Conservation (phyloP, 1,140 invertebrate species). For the Drosophila pandora region DNA sequence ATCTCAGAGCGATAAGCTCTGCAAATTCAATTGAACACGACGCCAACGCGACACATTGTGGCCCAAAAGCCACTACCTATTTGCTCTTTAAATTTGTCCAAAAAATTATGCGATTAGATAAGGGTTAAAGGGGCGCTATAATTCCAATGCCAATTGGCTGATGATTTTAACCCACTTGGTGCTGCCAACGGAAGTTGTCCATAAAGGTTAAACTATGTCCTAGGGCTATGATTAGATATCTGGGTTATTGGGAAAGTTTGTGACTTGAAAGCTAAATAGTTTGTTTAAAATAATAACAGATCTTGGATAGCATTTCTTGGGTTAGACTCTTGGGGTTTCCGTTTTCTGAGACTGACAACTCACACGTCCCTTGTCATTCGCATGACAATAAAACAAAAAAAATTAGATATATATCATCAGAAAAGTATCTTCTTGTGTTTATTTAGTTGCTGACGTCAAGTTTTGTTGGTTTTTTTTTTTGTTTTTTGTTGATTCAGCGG, state of each 20-base stretch:
- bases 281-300: too few relatives aligned
- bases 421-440: constrained; percentile 21
- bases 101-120: constrained; percentile 48
- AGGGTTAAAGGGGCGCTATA: constrained; percentile 40
- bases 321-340: constrained; percentile 1
- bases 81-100: constrained; percentile 42
- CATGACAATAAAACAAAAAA: constrained; percentile 25
- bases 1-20: constrained; percentile 47
- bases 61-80: constrained; percentile 3
- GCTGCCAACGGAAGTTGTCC: constrained; percentile 26
- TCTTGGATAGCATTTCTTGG: constrained; percentile 7
- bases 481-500: constrained; percentile 37
- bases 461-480: not conserved
- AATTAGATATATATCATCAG: not conserved
- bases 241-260: not conserved
- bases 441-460: constrained; percentile 46
- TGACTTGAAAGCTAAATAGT: too few relatives aligned
- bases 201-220: constrained; percentile 21
- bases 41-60: constrained; percentile 36
- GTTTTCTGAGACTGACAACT: constrained; percentile 26
- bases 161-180: constrained; percentile 9
- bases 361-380: constrained; percentile 30
- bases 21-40: constrained; percentile 47
- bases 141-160: constrained; percentile 51
- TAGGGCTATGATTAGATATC: constrained; percentile 23